Base-by-base conservation (phyloP, 2,888 invertebrate species). In the Eilema sororculum region DNA sequence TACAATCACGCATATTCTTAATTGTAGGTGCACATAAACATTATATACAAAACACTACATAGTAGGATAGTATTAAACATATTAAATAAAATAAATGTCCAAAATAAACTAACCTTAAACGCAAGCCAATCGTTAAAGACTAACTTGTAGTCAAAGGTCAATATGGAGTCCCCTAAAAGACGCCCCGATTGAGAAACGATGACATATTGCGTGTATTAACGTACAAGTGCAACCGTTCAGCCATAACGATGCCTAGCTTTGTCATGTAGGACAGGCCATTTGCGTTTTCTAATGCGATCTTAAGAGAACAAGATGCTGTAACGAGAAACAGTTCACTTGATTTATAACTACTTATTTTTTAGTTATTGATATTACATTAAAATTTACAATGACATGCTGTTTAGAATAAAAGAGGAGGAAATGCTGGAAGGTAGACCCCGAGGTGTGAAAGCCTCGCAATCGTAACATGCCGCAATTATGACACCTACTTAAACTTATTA, bases 191-290 rank as follows among this genome's bases (percentile, higher is more conserved):
- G 41, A 68, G 63, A 59, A 25, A n/a, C 46, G 16, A 52, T 30
- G 64, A 25, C 13, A 61, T 46, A 68, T 58, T 13, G 58, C 58
- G 16, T 58, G 58, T 58, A 58, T 58, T 41, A 28, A 63, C 28
- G 66, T 41, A 24, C 59, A 64, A 71, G 22, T n/a, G n/a, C 67
- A 63, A 64, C 62, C 67, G 30, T 67, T 68, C 59, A n/a, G 37
- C 52, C 61, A 30, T 77, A 81, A 79, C 70, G 79, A 77, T 65
- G 67, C 72, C 10, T 13, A 67, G 63, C 69, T 78, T 80, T 81
- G 71, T 80, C 71, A 75, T 12, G 61, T 63, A n/a, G 67, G 73
- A 74, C 78, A 74, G 68, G 62, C 63, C 28, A 78, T 79, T 78
- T 75, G 75, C 71, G 67, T 70, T 70, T 72, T 75, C 74, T 75